Evolutionary conservation across 2,888 invertebrate species (phyloP), one percentile per base, ranked within the genome.

Genomic region (Oscheius sp.): DNA sequence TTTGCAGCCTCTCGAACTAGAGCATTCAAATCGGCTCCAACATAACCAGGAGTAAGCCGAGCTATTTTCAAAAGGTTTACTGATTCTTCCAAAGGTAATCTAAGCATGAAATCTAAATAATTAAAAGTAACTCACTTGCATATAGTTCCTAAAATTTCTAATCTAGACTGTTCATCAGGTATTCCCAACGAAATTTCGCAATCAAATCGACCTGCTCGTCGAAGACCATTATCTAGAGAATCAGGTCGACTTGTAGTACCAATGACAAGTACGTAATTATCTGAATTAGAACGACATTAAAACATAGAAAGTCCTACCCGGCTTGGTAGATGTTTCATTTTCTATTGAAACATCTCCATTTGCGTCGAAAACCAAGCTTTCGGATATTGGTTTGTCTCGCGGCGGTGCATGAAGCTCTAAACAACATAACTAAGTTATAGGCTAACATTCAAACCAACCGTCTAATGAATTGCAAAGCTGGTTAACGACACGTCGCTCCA

Each of bases 161-260:
- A 49, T 73, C 97, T 90, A 2, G 94, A 91, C 76, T 90, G 89
- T 77, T 92, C 90, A 84, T 95, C 92, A 0, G 97, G 97, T 80
- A 98, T 95, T 56, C 95, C 95, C 62, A 98, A 89, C 51, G 92
- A 91, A 47, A 98, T 92, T 89, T 75, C 78, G 22, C 67, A 70
- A n/a, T 75, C 78, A 57, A 78, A 80, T 22, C 80, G 62, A 47
- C 79, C 79, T 22, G 79, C 79, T 36, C 80, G 57, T 77, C 97
- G 90, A 66, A 98, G 88, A 8, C 94, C 93, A 26, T 95, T 93
- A 87, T 98, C 97, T 56, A 98, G 89, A 0, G 92, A 89, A 87
- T 97, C 96, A 0, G 94, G 93, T 69, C 94, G 90, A 86, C 94
- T 95, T 36, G 97, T 96, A 0, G 97, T 95, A n/a, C 94, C 97